Evolutionary conservation across 2,797 vertebrate genomes (phyloP), one percentile per base, ranked within the genome.

Genomic region (Myoxocephalus aenaeus): DNA sequence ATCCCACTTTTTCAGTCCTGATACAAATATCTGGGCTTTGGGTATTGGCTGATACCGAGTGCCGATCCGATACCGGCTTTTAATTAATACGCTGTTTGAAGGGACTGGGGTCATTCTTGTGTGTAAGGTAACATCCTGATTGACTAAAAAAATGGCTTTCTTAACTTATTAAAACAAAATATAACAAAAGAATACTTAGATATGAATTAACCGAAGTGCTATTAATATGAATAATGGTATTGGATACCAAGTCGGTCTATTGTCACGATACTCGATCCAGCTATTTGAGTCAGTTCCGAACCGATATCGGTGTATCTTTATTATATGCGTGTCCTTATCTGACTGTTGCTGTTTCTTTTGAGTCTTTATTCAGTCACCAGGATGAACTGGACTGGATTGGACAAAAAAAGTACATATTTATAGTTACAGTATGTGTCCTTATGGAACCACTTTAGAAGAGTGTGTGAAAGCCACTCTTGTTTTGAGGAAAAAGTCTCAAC

Each of bases 391-490:
- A 63, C n/a, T 56, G 56, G 42, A 77, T 53, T 3, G 42, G 20
- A 59, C 63, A 66, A 44, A 81, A 74, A 63, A 77, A 71, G 81
- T 87, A 73, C 75, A 88, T 87, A 88, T 89, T 79, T 86, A 79
- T 90, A 22, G 20, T n/a, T n/a, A n/a, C n/a, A n/a, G 25, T 27
- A 27, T 27, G 25, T 70, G 32, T 81, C 80, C 86, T 87, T 82
- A 73, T 87, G 75, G 74, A 69, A 7, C 27, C 11, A 66, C 82
- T 87, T 88, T 85, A 84, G 80, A 91, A 62, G 54, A 66, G 50
- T 67, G 64, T 83, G 63, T 77, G 77, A 88, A 78, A 84, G 70
- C 59, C 53, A 57, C 56, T 65, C 42, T 27, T 56, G 57, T 81
- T 86, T 89, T 89, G 79, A 90, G 86, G 70, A 75, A 64, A 70